A percentile compares a stretch with the other conserved stretches of the same genome.
phyloP scores from a whole-genome alignment of 2,888 invertebrate species.

The Oxystoma pomonae region DNA sequence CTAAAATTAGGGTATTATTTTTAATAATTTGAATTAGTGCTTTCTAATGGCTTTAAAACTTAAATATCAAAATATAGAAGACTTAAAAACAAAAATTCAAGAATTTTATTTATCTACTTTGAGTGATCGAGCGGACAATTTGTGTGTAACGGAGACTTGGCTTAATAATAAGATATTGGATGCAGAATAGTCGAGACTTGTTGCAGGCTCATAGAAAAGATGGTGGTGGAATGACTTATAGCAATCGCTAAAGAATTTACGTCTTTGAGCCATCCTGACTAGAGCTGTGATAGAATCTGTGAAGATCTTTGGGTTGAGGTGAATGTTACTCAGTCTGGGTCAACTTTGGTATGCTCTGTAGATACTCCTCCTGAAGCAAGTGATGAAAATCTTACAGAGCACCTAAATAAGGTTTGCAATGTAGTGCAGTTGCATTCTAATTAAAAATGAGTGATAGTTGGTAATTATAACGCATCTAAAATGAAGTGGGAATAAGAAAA shows the following conservation, averaged over 20 bases:
- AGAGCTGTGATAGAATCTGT: constrained; percentile 2
- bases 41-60: too few species aligned
- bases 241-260: not conserved
- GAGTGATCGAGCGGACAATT: too few species aligned
- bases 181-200: too few species aligned
- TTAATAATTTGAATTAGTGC: too few species aligned
- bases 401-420: not conserved
- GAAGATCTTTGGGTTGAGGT: constrained; percentile 1
- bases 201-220: not conserved
- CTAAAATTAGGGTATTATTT: too few species aligned
- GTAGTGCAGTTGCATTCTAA: not conserved
- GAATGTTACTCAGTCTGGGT: not conserved
- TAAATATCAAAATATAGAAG: too few species aligned
- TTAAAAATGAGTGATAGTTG: not conserved
- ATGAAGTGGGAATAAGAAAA: not conserved
- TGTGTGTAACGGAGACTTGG: too few species aligned
- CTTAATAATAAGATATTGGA: too few species aligned
- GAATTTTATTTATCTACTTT: too few species aligned
- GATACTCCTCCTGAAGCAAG: constrained; percentile 1
- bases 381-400: not conserved
- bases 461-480: constrained; percentile 1
- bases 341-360: not conserved
- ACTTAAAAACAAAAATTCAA: too few species aligned
- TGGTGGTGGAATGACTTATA: not conserved
- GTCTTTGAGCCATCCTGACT: not conserved